A percentile compares a stretch with the other conserved stretches of the same genome.
phyloP scores from a whole-genome alignment of 1,140 invertebrate genomes.

The Neoseiulus cucumeris region DNA sequence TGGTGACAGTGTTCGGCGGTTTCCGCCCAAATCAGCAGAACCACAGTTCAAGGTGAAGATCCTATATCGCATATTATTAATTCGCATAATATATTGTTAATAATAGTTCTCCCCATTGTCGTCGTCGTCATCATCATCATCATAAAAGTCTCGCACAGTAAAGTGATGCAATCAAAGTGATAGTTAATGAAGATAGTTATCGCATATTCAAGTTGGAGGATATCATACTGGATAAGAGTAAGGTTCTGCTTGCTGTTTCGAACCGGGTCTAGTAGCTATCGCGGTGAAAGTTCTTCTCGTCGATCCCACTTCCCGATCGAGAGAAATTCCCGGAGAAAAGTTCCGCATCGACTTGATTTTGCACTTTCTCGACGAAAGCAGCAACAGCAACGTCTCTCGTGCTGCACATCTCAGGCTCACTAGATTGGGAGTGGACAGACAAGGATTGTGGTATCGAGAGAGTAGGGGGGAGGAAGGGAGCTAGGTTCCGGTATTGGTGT shows the following conservation, averaged over 20 bases:
- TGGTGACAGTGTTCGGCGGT: neutral
- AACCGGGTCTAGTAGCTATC: neutral
- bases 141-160: neutral
- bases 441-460: neutral
- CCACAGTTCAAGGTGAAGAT: neutral
- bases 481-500: too few species aligned
- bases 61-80: slow-evolving; percentile 4
- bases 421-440: too few species aligned
- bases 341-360: too few species aligned
- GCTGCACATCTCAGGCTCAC: too few species aligned
- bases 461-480: neutral
- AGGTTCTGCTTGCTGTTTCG: neutral
- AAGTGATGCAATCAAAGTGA: neutral
- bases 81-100: too few species aligned
- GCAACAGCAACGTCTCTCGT: too few species aligned
- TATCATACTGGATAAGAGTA: neutral
- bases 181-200: neutral
- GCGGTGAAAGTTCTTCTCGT: neutral
- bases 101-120: neutral
- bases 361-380: too few species aligned
- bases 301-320: too few species aligned
- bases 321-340: too few species aligned
- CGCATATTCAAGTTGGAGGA: neutral
- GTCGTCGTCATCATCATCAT: neutral
- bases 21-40: neutral